Conservation (phyloP, 2,113 vertebrate species). For the Indicator maculatus region DNA sequence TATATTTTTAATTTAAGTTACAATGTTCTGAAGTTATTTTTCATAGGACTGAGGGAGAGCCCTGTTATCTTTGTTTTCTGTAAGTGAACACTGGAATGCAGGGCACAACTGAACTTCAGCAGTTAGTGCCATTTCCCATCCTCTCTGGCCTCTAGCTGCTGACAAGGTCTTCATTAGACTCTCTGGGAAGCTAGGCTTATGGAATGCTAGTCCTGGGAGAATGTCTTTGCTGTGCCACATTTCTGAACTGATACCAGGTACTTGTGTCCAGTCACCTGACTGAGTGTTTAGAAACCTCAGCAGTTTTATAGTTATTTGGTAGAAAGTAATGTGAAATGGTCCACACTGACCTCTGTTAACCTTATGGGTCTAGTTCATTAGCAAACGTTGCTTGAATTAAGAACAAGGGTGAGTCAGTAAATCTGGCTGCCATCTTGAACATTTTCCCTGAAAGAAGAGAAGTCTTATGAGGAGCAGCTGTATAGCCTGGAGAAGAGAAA, state of each 20-base stretch:
- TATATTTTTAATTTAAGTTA: neutral
- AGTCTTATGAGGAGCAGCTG: too few species aligned
- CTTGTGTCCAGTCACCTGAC: neutral
- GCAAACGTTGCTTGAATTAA: neutral
- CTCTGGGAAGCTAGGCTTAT: neutral
- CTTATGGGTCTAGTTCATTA: neutral
- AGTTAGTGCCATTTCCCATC: neutral
- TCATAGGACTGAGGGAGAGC: neutral
- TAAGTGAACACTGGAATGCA: neutral
- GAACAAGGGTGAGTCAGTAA: neutral
- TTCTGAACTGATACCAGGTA: neutral
- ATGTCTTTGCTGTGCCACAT: neutral
- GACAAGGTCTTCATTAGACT: neutral
- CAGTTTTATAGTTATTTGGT: neutral
- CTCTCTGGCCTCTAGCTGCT: neutral
- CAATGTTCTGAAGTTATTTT: neutral
- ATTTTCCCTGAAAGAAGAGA: neutral
- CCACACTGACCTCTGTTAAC: neutral
- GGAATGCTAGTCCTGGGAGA: neutral
- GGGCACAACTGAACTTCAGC: neutral
- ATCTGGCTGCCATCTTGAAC: neutral
- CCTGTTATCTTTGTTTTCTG: neutral
- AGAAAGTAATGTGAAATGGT: neutral
- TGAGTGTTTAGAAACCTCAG: neutral
- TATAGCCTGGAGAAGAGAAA: too few species aligned